phyloP scores from a whole-genome alignment of 2,888 invertebrate species.

The Caenorhabditis drosophilae region DNA sequence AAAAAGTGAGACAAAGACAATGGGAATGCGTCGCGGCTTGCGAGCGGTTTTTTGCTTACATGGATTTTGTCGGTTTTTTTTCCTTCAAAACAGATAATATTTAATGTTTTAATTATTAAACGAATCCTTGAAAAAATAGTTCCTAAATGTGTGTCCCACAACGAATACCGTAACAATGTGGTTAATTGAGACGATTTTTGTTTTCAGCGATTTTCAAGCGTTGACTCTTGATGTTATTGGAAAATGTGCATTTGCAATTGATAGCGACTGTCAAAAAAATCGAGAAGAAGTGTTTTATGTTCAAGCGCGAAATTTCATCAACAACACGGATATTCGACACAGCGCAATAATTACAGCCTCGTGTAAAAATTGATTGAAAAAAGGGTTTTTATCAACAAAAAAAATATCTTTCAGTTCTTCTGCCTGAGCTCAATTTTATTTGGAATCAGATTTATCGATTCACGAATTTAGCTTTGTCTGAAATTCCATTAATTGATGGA shows the following conservation, averaged over 20 bases:
- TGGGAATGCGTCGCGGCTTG: too few relatives aligned
- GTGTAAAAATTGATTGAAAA: conserved; percentile 8
- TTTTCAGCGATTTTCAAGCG: conserved; percentile 62
- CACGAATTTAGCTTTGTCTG: conserved; percentile 20
- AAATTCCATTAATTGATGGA: conserved; percentile 33
- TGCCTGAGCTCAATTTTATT: conserved; percentile 40
- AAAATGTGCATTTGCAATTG: conserved; percentile 54
- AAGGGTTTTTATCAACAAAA: neutral
- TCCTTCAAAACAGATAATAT: too few relatives aligned
- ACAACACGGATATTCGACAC: conserved; percentile 9
- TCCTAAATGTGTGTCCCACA: too few relatives aligned
- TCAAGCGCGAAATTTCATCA: conserved; percentile 13
- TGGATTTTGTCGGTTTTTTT: too few relatives aligned
- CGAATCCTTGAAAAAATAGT: too few relatives aligned
- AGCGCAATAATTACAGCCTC: conserved; percentile 6
- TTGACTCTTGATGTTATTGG: conserved; percentile 60
- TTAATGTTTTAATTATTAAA: too few relatives aligned
- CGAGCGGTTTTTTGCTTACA: too few relatives aligned
- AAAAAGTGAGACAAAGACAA: conserved; percentile 2
- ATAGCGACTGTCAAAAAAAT: conserved; percentile 46
- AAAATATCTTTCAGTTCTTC: conserved; percentile 17
- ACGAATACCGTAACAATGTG: too few relatives aligned
- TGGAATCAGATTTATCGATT: conserved; percentile 36
- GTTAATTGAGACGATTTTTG: too few relatives aligned
- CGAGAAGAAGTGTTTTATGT: conserved; percentile 47